A percentile compares a stretch with the other conserved stretches of the same genome.
These are phyloP conservation scores for Lymantria monacha DNA, from an alignment of 2,888 invertebrate genomes.

Conservation along the genomic window DNA sequence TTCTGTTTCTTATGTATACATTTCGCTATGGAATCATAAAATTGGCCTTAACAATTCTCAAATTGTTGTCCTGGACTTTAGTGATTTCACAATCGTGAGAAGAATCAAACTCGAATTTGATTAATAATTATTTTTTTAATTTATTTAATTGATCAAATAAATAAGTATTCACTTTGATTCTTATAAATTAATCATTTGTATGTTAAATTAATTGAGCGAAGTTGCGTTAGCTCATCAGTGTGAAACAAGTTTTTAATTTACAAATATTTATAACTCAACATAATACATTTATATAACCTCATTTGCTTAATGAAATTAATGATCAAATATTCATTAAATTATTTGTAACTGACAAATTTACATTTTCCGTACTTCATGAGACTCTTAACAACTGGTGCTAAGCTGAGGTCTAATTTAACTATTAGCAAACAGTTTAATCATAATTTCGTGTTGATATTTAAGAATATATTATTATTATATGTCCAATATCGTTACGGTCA, in stretches of 20 bases:
- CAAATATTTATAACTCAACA: slow-evolving; percentile 1
- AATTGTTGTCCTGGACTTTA: background rate
- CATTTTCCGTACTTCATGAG: background rate
- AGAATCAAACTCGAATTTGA: background rate
- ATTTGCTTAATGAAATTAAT: slow-evolving; percentile 13
- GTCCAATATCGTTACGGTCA: too few relatives aligned
- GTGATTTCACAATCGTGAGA: background rate
- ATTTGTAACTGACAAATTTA: background rate
- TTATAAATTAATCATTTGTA: slow-evolving; percentile 14
- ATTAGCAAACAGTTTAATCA: too few relatives aligned
- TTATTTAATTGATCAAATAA: slow-evolving; percentile 8
- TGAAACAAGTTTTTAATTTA: slow-evolving; percentile 14
- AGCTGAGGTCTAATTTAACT: too few relatives aligned
- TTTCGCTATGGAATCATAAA: too few relatives aligned
- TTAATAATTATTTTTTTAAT: slow-evolving; percentile 4
- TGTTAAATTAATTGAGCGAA: slow-evolving; percentile 8
- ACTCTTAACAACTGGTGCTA: background rate
- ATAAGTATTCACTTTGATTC: slow-evolving; percentile 3
- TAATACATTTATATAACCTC: slow-evolving; percentile 8
- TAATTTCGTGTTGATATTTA: too few relatives aligned
- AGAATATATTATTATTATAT: too few relatives aligned
- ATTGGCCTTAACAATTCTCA: too few relatives aligned
- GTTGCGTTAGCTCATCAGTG: slow-evolving; percentile 5
- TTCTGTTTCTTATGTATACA: too few relatives aligned
- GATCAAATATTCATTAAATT: slow-evolving; percentile 5